Base-by-base conservation (phyloP, 2,888 invertebrate genomes). In the Coenonympha arcania region DNA sequence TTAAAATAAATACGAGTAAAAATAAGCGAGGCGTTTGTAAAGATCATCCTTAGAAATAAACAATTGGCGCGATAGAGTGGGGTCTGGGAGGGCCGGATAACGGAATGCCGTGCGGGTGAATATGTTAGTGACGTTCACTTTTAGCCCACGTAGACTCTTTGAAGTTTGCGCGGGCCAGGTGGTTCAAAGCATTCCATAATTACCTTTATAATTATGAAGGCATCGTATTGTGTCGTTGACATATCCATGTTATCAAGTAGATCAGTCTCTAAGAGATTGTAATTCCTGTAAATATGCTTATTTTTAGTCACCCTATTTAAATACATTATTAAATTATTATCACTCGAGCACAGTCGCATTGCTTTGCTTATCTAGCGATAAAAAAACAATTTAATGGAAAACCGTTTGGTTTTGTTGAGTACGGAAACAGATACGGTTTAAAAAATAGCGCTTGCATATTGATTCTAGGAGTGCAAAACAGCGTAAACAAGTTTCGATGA, bases 41-140 rank as follows among this genome's bases (percentile, higher is more conserved):
- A 76, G 76, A 77, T 81, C 71, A 79, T 74, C 74, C 74, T 57
- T 59, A 64, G 68, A 68, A 75, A 76, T 72, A 79, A 79, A 81
- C 75, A 76, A 73, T 70, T 64, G 71, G 62, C 62, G 65, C 61
- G 64, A 62, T 59, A 54, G 60, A 54, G 54, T 55, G 57, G 37
- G 24, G 58, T 60, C 75, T 79, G 79, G 57, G 59, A 56, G 54
- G 52, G 47, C 53, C 57, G 63, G 82, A 82, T 82, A 82, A 76
- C 68, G 40, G 56, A 56, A 57, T 63, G 52, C 64, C 82, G 82
- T 82, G 82, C 62, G 68, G 54, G 47, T 57, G 81, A 79, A 82
- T 82, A 79, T 65, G 77, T 81, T 81, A 80, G 65, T 66, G 62
- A 69, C 65, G 64, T 64, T 71, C 68, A 72, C 68, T 73, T 76